phyloP scores from a whole-genome alignment of 1,140 invertebrate species.

The Brachionus sp. region DNA sequence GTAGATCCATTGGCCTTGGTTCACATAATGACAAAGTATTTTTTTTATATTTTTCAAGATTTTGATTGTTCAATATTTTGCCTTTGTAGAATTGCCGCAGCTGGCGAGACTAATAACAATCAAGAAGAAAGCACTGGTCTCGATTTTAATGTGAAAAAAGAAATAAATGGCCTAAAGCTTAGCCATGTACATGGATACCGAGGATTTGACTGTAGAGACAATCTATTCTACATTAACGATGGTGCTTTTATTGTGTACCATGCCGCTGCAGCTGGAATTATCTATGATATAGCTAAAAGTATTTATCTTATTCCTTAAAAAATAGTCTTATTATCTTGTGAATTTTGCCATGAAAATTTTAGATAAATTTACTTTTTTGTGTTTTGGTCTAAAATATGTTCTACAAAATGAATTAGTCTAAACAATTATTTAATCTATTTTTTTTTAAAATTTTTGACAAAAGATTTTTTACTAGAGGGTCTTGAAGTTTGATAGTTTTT shows the following conservation, averaged over 20 bases:
- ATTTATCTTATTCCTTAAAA: constrained; percentile 46
- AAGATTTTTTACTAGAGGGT: too few species aligned
- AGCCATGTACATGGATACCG: constrained; percentile 59
- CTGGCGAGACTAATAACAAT: background rate
- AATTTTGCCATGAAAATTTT: too few species aligned
- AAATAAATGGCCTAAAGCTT: constrained; percentile 54
- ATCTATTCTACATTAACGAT: constrained; percentile 59
- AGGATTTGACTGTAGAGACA: constrained; percentile 59
- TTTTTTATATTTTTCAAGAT: background rate
- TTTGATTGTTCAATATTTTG: background rate
- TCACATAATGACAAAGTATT: constrained; percentile 33
- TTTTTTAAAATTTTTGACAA: too few species aligned
- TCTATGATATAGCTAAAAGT: constrained; percentile 55
- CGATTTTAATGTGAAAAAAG: constrained; percentile 44
- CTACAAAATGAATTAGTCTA: too few species aligned
- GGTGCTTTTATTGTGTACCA: constrained; percentile 58
- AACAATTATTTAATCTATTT: too few species aligned
- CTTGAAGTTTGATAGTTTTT: too few species aligned
- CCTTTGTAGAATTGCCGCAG: background rate
- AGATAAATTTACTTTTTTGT: too few species aligned
- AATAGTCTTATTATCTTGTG: too few species aligned
- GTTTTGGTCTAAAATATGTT: too few species aligned
- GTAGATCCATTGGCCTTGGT: background rate
- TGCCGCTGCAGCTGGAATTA: constrained; percentile 59
- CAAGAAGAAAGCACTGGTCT: background rate